These are phyloP conservation scores for Polydrusus tereticollis DNA, from an alignment of 2,888 invertebrate species.

Conservation along the genomic window DNA sequence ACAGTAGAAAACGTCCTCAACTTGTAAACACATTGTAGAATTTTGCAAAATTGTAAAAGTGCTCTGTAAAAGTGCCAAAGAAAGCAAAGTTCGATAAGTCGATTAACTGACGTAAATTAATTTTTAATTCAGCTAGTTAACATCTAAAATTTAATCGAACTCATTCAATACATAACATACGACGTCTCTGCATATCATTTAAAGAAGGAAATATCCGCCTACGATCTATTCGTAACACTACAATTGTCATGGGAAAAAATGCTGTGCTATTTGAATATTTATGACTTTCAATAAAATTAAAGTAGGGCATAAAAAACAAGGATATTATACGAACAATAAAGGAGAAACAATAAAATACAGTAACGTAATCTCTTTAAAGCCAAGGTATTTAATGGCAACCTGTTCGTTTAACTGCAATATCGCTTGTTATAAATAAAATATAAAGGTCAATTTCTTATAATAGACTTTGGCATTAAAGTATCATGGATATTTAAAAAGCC, in stretches of 20 bases:
- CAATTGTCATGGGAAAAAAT: conserved; percentile 3
- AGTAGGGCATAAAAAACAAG: not conserved
- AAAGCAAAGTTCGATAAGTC: too few species aligned
- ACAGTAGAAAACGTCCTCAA: too few species aligned
- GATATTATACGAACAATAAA: not conserved
- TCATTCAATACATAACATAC: too few species aligned
- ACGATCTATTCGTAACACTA: not conserved
- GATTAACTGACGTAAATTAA: too few species aligned
- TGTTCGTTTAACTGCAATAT: conserved; percentile 19
- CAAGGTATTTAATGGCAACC: conserved; percentile 8
- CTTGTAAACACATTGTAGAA: too few species aligned
- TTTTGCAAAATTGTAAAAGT: too few species aligned
- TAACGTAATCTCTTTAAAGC: not conserved
- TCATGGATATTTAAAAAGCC: not conserved
- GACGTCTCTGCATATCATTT: too few species aligned
- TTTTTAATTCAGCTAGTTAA: too few species aligned
- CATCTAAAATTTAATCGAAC: too few species aligned
- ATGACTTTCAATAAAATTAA: not conserved
- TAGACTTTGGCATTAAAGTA: conserved; percentile 13
- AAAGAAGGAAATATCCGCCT: not conserved
- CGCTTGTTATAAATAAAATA: conserved; percentile 13
- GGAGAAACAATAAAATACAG: conserved; percentile 4
- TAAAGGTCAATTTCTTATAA: conserved; percentile 25
- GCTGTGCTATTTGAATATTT: conserved; percentile 2
- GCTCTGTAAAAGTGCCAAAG: too few species aligned